These are phyloP conservation scores for Perizoma flavofasciatum DNA, from an alignment of 2,888 invertebrate species.

Conservation along the genomic window DNA sequence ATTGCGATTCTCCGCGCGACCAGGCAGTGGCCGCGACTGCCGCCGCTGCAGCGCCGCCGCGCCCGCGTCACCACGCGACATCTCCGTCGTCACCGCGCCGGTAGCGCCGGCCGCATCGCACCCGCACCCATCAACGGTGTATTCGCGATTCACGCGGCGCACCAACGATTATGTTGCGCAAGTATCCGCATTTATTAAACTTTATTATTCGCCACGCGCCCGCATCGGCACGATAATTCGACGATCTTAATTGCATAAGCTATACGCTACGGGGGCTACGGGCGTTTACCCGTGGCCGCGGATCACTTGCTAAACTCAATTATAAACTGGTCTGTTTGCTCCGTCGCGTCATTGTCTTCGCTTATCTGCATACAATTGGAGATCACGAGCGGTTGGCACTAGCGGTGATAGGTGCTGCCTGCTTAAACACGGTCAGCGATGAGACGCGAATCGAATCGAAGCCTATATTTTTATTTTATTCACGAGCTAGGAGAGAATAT, in stretches of 20 bases:
- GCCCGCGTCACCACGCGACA: conserved; percentile 31
- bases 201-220: conserved; percentile 56
- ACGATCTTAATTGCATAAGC: conserved; percentile 65
- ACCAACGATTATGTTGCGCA: conserved; percentile 65
- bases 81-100: conserved; percentile 11
- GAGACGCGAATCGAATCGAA: conserved; percentile 16
- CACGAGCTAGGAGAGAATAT: conserved; percentile 19
- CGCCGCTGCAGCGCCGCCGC: conserved; percentile 9
- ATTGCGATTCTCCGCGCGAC: conserved; percentile 40
- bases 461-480: conserved; percentile 27
- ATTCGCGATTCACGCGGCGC: conserved; percentile 60
- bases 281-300: conserved; percentile 20
- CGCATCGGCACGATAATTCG: conserved; percentile 45
- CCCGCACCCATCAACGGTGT: conserved; percentile 36
- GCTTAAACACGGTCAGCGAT: conserved; percentile 12
- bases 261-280: conserved; percentile 13
- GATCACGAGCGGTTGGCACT: conserved; percentile 27
- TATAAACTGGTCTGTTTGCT: conserved; percentile 35
- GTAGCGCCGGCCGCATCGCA: conserved; percentile 11
- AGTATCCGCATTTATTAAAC: conserved; percentile 53
- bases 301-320: conserved; percentile 16
- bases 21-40: neutral
- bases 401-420: conserved; percentile 16
- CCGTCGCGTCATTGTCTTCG: conserved; percentile 27
- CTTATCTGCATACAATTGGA: conserved; percentile 50